Base-by-base conservation (phyloP, 2,888 invertebrate genomes). In the Heterodera filipjevi region DNA sequence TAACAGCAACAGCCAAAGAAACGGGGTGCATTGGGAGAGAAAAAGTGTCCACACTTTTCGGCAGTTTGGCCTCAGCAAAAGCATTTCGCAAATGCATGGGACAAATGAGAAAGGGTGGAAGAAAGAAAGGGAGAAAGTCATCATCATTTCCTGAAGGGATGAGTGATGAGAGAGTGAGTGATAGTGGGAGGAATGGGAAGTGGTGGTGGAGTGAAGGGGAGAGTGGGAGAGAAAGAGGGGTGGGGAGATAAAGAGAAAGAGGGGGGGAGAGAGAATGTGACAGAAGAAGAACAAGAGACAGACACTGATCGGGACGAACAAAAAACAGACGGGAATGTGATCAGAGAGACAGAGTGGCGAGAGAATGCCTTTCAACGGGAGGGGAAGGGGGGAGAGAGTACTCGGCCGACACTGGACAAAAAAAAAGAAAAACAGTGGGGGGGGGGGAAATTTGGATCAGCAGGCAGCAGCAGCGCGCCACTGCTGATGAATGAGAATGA, bases 51-150 rank as follows among this genome's bases (percentile, higher is more conserved):
- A 27, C 59, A 19, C n/a, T 27, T 49, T 59, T 27, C 59, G 12
- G 27, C n/a, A 59, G 59, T 59, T 27, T 59, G n/a, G 59, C 59
- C 59, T 27, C n/a, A 22, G 6, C n/a, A 59, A 59, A 59, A 59
- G 59, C 59, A 59, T 59, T 59, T 59, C n/a, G 59, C 59, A 59
- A 59, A 59, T 59, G 59, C 59, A 59, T 59, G 59, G 59, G 59
- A 6, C 5, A 1, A 27, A 27, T 3, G 59, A n/a, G 19, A n/a
- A 59, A 59, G n/a, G 59, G 59, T 19, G 14, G 53, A 19, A 53
- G 53, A 19, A 53, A 53, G 5, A 53, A n/a, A 12, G 39, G 6
- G 27, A n/a, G 12, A n/a, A 59, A 59, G 59, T 59, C 59, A 59
- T 59, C 59, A 59, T 49, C 49, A 49, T 59, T 59, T 59, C 27